Evolutionary conservation across 2,797 vertebrate species (phyloP).

Genomic region (Prunella strophiata): DNA sequence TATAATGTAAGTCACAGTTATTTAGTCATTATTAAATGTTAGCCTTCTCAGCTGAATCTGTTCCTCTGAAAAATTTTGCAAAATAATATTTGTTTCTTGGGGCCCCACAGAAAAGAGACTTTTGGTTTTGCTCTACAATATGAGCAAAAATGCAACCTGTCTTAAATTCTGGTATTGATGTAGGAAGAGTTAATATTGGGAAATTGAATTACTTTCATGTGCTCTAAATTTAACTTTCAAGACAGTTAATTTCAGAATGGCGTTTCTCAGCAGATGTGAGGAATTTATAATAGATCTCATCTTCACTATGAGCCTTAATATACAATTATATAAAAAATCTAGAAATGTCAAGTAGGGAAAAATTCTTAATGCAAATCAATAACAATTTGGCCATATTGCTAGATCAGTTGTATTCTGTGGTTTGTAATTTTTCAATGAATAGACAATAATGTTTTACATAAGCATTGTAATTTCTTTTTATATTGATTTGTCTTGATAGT

Average conservation of each 20-base stretch:
- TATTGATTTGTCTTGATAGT: constrained; percentile 65
- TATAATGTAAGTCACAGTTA: constrained; percentile 43
- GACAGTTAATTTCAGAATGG: constrained; percentile 70
- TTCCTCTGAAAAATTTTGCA: neutral
- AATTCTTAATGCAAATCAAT: constrained; percentile 72
- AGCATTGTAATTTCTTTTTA: constrained; percentile 1
- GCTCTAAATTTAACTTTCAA: constrained; percentile 28
- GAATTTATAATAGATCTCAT: constrained; percentile 41
- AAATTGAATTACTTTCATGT: constrained; percentile 39
- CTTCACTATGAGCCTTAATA: constrained; percentile 42
- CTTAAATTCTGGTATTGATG: constrained; percentile 44
- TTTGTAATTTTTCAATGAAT: constrained; percentile 72
- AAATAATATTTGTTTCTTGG: neutral
- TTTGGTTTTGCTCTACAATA: neutral
- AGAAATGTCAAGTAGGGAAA: constrained; percentile 33
- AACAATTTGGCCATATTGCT: constrained; percentile 69
- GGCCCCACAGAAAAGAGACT: neutral
- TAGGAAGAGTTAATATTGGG: constrained; percentile 22
- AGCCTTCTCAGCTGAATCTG: neutral
- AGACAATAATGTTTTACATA: constrained; percentile 58
- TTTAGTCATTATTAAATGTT: neutral
- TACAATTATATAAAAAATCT: constrained; percentile 57
- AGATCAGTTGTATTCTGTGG: constrained; percentile 53
- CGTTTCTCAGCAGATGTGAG: constrained; percentile 51
- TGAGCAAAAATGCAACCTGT: constrained; percentile 3